A percentile compares a stretch with the other conserved stretches of the same genome.
Evolutionary conservation across 2,888 invertebrate genomes (phyloP).

Genomic region (Pterostichus madidus): DNA sequence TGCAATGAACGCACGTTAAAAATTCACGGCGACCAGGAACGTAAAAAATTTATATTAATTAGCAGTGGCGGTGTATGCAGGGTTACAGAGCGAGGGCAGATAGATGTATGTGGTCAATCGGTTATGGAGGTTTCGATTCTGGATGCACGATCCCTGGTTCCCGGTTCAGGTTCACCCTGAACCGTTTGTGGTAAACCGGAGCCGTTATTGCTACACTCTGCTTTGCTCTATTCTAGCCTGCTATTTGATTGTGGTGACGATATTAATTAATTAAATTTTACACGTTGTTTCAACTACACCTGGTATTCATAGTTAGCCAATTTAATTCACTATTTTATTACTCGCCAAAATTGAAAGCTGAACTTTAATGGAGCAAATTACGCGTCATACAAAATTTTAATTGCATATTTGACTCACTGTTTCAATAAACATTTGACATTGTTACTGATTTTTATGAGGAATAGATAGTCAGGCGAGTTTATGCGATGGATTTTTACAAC

Average conservation of each 20-base stretch:
- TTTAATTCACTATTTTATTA: too few relatives aligned
- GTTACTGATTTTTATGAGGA: too few relatives aligned
- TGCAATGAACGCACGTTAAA: slow-evolving; percentile 21
- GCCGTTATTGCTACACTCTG: slow-evolving; percentile 13
- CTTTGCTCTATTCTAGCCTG: neutral
- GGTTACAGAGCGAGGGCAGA: neutral
- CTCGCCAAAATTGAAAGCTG: too few relatives aligned
- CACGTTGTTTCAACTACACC: neutral
- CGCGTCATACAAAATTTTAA: too few relatives aligned
- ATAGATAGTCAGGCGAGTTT: too few relatives aligned
- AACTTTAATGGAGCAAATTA: too few relatives aligned
- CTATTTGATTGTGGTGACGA: slow-evolving; percentile 32
- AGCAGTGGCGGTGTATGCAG: neutral
- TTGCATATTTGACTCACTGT: too few relatives aligned
- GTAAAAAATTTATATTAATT: slow-evolving; percentile 59
- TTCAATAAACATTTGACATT: too few relatives aligned
- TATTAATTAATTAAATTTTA: slow-evolving; percentile 42
- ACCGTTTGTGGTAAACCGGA: slow-evolving; percentile 23
- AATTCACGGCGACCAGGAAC: slow-evolving; percentile 24
- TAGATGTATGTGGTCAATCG: slow-evolving; percentile 1
- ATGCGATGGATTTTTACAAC: too few relatives aligned
- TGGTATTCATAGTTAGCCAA: slow-evolving; percentile 2
- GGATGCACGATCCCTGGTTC: neutral
- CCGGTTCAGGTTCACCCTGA: neutral
- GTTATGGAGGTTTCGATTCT: slow-evolving; percentile 13